Percentiles rank a stretch among this genome's conserved stretches.
phyloP scores from a whole-genome alignment of 92 coral and sea anemone species.

The Paramuricea clavata region DNA sequence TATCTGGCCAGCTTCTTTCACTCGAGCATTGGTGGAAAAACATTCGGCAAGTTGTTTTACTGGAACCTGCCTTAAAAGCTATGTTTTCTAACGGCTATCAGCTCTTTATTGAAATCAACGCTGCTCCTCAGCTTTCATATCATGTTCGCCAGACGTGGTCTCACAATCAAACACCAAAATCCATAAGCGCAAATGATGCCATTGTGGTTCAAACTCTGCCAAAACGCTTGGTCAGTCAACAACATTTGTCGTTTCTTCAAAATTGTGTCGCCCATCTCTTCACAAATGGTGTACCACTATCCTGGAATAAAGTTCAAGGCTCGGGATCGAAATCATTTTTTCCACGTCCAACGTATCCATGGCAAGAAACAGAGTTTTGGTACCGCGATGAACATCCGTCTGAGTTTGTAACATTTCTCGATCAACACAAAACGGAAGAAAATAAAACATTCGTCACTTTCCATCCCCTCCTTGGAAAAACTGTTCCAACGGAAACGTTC shows the following conservation, averaged over 20 bases:
- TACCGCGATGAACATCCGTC: conserved; percentile 15
- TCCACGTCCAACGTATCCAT: conserved; percentile 63
- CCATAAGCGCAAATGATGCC: background rate
- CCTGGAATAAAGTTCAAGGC: conserved; percentile 66
- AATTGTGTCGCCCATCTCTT: conserved; percentile 60
- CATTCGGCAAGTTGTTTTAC: conserved; percentile 64
- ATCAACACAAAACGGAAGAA: background rate
- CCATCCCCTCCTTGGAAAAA: conserved; percentile 58
- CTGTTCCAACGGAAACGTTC: conserved; percentile 49
- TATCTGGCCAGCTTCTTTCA: conserved; percentile 50
- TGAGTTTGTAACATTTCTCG: background rate
- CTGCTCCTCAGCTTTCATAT: conserved; percentile 71
- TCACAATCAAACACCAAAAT: conserved; percentile 26
- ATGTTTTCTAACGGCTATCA: conserved; percentile 52
- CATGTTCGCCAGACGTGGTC: conserved; percentile 63
- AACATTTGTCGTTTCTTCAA: conserved; percentile 63
- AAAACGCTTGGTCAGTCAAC: conserved; percentile 42
- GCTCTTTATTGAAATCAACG: conserved; percentile 62
- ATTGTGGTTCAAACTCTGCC: conserved; percentile 63
- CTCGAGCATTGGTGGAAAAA: conserved; percentile 74
- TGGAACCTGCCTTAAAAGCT: conserved; percentile 52
- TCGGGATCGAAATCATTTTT: conserved; percentile 48
- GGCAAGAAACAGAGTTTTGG: conserved; percentile 73
- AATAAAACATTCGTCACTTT: background rate
- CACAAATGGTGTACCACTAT: conserved; percentile 47